Base-by-base conservation (phyloP, 2,113 vertebrate species). In the Bos indicus region DNA sequence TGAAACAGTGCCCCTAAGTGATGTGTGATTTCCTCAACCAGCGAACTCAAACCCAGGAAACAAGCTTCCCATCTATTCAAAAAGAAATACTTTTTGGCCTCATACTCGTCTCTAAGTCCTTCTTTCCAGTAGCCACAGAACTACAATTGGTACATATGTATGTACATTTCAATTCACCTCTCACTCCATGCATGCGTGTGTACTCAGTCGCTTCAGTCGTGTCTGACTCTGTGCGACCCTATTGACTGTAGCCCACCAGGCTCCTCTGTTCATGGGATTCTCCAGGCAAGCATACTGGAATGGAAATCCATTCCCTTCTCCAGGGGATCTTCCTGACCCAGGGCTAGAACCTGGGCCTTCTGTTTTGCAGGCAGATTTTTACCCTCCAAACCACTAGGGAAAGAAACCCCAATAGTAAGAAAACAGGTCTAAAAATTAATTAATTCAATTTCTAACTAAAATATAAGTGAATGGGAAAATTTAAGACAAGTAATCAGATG, bases 71-170 rank as follows among this genome's bases (percentile, higher is more conserved):
- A 23, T 33, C 46, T 25, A 62, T 43, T 43, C 3, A 5, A 36
- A 64, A 21, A n/a, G 15, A 87, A 88, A 21, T 43, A 67, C 8
- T 54, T 23, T 23, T 14, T 60, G 40, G 16, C 1, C 14, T 36
- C 25, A 15, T 46, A 23, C n/a, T 10, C 5, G 57, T 33, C 5
- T 92, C n/a, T 26, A 43, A 92, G 28, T 48, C 52, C 64, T 71
- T 71, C 21, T 51, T 48, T 80, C 9, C 5, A 43, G 28, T 36
- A 51, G 28, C 12, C 33, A 57, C 28, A 28, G 13, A 87, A 28
- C 19, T 52, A 2, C n/a, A 51, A 2, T 25, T 11, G 10, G 6
- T 17, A 16, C 10, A 33, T 3, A 26, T 1, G 21, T 1, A 25
- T 74, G 28, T 4, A n/a, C 11, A 30, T 10, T 28, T 21, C 12